These are phyloP conservation scores for Trinorchestia longiramus DNA, from an alignment of 1,140 invertebrate genomes.

Conservation along the genomic window DNA sequence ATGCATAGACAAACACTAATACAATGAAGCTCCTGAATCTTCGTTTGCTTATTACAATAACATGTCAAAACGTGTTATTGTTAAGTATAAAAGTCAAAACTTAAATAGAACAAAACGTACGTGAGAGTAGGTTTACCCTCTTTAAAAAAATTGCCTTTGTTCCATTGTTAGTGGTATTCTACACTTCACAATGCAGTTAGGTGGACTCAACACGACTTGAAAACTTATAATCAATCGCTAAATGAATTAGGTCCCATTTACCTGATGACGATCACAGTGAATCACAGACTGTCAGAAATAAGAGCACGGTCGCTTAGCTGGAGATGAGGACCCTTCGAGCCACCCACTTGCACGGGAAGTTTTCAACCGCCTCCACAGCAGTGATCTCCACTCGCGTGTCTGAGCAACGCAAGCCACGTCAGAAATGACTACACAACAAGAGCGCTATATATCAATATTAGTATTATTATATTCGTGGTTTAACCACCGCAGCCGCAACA, in stretches of 20 bases:
- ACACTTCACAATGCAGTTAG: background rate
- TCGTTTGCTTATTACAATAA: too few species aligned
- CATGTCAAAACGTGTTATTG: too few species aligned
- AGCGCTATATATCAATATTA: background rate
- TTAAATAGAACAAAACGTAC: too few species aligned
- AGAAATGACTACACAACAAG: background rate
- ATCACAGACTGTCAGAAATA: background rate
- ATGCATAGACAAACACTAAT: too few species aligned
- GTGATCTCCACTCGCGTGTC: slow-evolving; percentile 60
- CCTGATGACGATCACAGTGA: background rate
- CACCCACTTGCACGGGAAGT: slow-evolving; percentile 64
- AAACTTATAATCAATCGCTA: background rate
- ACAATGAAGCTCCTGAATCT: too few species aligned
- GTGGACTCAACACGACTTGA: background rate
- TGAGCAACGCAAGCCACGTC: background rate
- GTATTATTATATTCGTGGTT: background rate
- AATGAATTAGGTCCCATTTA: background rate
- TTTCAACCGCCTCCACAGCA: slow-evolving; percentile 59
- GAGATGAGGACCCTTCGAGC: slow-evolving; percentile 52
- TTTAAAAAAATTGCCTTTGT: too few species aligned
- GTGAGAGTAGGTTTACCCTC: too few species aligned
- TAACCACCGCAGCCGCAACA: background rate
- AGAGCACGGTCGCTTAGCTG: slow-evolving; percentile 24
- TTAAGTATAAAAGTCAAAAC: too few species aligned
- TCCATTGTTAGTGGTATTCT: background rate